Evolutionary conservation across 2,113 vertebrate genomes (phyloP).

Genomic region (Acanthisitta chloris): DNA sequence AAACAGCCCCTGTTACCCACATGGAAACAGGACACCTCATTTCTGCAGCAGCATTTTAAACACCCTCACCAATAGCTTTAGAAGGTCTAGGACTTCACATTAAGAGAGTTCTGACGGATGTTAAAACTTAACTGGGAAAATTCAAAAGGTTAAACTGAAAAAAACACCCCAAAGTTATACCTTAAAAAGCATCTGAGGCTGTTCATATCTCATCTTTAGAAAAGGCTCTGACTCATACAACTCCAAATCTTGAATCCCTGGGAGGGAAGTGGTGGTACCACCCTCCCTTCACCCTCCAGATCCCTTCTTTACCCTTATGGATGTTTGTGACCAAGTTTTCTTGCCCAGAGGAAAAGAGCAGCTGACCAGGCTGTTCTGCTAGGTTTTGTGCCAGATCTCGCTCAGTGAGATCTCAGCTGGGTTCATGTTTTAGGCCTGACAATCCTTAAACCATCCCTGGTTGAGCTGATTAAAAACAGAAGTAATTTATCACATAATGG

Average conservation of each 20-base stretch:
- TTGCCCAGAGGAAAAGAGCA: neutral
- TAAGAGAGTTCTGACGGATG: neutral
- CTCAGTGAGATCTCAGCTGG: neutral
- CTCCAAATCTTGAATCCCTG: neutral
- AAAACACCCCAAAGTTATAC: neutral
- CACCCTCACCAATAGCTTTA: neutral
- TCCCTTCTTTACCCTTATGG: neutral
- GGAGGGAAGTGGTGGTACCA: neutral
- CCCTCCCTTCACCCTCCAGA: neutral
- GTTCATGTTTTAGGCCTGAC: neutral
- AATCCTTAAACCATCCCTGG: neutral
- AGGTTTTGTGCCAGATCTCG: neutral
- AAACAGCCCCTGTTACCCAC: neutral
- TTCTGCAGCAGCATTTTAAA: neutral
- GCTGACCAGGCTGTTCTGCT: neutral
- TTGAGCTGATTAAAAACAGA: neutral
- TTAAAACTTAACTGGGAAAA: neutral
- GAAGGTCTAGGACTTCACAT: neutral
- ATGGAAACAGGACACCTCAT: accelerated
- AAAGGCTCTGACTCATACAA: neutral
- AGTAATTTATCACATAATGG: neutral
- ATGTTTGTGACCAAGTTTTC: neutral
- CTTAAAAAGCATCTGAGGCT: neutral
- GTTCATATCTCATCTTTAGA: neutral
- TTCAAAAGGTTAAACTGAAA: neutral